These are phyloP conservation scores for Poicephalus meyeri DNA, from an alignment of 2,113 vertebrate species.

Conservation along the genomic window DNA sequence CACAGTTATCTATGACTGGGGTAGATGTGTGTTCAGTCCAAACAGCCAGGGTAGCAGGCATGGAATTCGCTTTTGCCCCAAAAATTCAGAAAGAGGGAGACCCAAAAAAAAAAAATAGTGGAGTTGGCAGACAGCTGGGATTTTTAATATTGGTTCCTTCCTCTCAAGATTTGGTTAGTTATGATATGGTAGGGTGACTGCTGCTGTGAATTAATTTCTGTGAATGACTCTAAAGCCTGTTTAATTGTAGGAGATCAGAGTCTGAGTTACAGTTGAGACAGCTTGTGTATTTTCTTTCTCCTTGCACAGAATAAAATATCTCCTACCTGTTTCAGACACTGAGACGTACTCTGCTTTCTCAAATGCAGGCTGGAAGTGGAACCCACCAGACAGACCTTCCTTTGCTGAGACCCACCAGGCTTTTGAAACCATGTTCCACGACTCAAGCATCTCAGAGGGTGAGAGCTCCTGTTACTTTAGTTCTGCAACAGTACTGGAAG, in stretches of 20 bases:
- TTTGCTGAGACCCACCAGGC: conserved; percentile 98
- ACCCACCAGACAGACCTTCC: conserved; percentile 90
- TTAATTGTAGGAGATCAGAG: background rate
- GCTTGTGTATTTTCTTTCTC: background rate
- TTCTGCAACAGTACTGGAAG: background rate
- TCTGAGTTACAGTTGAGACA: background rate
- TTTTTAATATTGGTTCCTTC: background rate
- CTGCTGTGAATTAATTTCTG: background rate
- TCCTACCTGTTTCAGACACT: background rate
- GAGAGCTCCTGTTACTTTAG: background rate
- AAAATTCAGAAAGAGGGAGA: background rate
- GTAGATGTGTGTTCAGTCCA: background rate
- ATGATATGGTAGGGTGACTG: background rate
- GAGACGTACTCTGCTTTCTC: background rate
- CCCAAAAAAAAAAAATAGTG: background rate
- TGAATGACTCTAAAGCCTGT: background rate
- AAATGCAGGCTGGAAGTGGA: conserved; percentile 94
- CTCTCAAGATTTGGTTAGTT: background rate
- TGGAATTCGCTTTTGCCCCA: background rate
- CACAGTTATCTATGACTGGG: background rate
- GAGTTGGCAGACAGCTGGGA: background rate
- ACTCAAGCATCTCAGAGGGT: conserved; percentile 99
- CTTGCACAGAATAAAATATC: background rate
- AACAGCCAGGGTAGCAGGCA: background rate
- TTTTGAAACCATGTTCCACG: conserved; percentile 99